Conservation (phyloP, 1,140 invertebrate genomes). For the Charaxes varanes region DNA sequence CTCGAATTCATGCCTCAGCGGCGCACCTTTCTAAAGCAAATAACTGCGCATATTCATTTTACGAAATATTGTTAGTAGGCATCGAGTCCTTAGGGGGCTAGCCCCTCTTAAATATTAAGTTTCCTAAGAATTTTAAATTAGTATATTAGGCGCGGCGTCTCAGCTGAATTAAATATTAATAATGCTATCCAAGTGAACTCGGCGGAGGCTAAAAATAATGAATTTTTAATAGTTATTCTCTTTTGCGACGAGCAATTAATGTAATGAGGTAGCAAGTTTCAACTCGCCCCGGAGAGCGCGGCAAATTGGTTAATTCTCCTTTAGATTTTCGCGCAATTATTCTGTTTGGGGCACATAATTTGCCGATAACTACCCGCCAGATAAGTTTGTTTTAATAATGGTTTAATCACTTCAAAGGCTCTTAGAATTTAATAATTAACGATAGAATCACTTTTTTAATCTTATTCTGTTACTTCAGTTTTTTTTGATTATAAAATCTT, state of each 20-base stretch:
- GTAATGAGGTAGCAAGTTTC: constrained; percentile 40
- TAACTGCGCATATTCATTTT: constrained; percentile 41
- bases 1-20: constrained; percentile 2
- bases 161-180: constrained; percentile 65
- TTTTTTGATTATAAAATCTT: too few relatives aligned
- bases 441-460: background rate
- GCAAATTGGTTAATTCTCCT: constrained; percentile 36
- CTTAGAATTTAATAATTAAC: too few relatives aligned
- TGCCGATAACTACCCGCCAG: constrained; percentile 13
- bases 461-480: too few relatives aligned
- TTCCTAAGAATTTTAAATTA: constrained; percentile 68
- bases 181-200: constrained; percentile 48
- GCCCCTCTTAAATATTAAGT: constrained; percentile 66
- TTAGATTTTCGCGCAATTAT: constrained; percentile 31
- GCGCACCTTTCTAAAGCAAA: constrained; percentile 40
- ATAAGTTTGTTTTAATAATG: constrained; percentile 6
- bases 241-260: constrained; percentile 36
- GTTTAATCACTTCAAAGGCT: too few relatives aligned
- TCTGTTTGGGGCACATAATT: constrained; percentile 18
- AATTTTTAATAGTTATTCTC: constrained; percentile 64
- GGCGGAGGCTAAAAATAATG: constrained; percentile 46
- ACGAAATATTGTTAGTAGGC: constrained; percentile 36
- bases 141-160: constrained; percentile 53
- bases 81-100: constrained; percentile 36
- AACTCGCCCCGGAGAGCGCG: constrained; percentile 22